Base-by-base conservation (phyloP, 2,797 vertebrate species). In the Paratrypauchen microcephalus region DNA sequence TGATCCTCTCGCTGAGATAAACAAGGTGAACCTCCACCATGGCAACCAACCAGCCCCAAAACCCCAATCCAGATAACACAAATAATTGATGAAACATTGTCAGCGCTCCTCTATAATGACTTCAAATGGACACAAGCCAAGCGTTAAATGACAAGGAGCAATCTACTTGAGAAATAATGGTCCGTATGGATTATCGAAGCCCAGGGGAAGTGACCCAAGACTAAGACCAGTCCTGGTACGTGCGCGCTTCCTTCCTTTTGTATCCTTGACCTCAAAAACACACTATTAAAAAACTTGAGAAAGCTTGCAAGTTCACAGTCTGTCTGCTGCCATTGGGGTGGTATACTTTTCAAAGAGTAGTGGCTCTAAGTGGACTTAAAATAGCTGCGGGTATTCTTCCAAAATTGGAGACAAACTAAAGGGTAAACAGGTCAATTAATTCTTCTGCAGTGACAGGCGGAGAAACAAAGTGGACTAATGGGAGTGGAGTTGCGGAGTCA, bases 81-180 rank as follows among this genome's bases (percentile, higher is more conserved):
- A 91, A 91, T 86, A 91, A 90, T 89, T 89, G 85, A 91, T 86
- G 76, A 87, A 91, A 87, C 83, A 81, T 87, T 83, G 86, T 87
- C 89, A 86, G 78, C 80, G 82, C 86, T 71, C 85, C 87, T 87
- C 81, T 84, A 77, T 91, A 92, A 93, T 92, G 89, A 91, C 88
- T 92, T 92, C 87, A 88, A 90, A 88, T 89, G 87, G 85, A 90
- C 88, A 89, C 80, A 88, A 89, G 87, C 86, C 88, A 91, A 92
- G 91, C 92, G 80, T 92, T 93, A 92, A 92, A 93, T 92, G 89
- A 90, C 86, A 84, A 73, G 83, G 89, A 92, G 90, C 91, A 89
- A 91, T 91, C 83, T 91, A 81, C 89, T 90, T 90, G 81, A 82
- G 85, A 85, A 91, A 91, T 89, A 88, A 90, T 91, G 83, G 82